Base-by-base conservation (phyloP, 1,140 invertebrate species). In the Zaprionus taronus region DNA sequence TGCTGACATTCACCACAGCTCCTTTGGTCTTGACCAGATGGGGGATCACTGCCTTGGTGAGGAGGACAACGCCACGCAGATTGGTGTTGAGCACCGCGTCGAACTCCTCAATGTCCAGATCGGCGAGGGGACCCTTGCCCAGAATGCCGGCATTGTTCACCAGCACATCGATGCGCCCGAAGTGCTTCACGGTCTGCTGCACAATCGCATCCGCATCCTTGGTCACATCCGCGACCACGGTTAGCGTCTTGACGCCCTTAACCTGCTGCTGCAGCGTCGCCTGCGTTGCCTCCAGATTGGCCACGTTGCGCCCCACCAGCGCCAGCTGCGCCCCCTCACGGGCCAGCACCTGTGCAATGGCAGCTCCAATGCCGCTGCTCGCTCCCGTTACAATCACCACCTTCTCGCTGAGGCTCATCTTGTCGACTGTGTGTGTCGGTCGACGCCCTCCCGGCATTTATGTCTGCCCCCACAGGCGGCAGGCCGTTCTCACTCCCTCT, bases 111-210 rank as follows among this genome's bases (percentile, higher is more conserved):
- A 98, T 93, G 41, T 95, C 98, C 53, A 93, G 94, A 87, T 96
- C 96, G 28, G 98, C 91, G 58, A 97, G 97, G 4, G 94, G 94
- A 34, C 97, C 91, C 6, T 20, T 66, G 34, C 79, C 83, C 47
- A 98, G 91, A 61, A 97, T 95, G 12, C 98, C 98, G 56, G 97
- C 98, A 94, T 97, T 97, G 92, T 99, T 99, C 0, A 99, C 94
- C 47, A 98, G 92, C 31, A 97, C 94, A 93, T 97, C 96, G 17
- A 97, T 93, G 91, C 95, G 94, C 2, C 96, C 96, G 91, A 95
- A 97, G 72, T 96, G 94, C 62, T 95, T 93, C 2, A 97, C 93
- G 0, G 96, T 96, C 9, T 94, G 94, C 24, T 97, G 94, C 0
- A 98, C 90, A 56, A 98, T 95, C 2, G 94, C 94, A 80, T 96